A percentile compares a stretch with the other conserved stretches of the same genome.
These are phyloP conservation scores for Listronotus bonariensis DNA, from an alignment of 1,140 invertebrate genomes.

Conservation along the genomic window DNA sequence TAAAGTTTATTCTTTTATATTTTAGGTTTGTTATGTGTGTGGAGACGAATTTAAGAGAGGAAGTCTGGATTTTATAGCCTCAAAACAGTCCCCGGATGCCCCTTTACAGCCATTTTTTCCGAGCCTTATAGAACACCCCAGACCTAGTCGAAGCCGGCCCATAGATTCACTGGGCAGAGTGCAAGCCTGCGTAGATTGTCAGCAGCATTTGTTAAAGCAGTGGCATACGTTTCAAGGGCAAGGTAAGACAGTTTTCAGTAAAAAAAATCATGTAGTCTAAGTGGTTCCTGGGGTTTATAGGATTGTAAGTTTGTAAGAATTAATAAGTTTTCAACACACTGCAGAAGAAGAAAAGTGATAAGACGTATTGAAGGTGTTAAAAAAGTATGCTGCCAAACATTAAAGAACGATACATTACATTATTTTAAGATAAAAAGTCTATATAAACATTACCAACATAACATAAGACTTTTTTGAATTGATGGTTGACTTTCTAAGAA, in stretches of 20 bases:
- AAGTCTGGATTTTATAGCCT: slow-evolving; percentile 69
- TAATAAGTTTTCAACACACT: no score
- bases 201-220: slow-evolving; percentile 79
- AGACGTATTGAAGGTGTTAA: no score
- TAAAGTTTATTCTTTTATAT: slow-evolving; percentile 1
- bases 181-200: slow-evolving; percentile 77
- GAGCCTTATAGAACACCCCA: slow-evolving; percentile 80
- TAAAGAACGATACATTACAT: no score
- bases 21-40: slow-evolving; percentile 76
- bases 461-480: no score
- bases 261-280: slow-evolving; percentile 19
- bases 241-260: slow-evolving; percentile 12
- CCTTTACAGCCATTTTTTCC: slow-evolving; percentile 77
- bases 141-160: slow-evolving; percentile 78
- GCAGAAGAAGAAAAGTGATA: no score
- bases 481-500: no score
- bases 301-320: no score
- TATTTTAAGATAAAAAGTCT: no score
- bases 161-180: slow-evolving; percentile 83
- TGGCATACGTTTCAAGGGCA: slow-evolving; percentile 71
- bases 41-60: slow-evolving; percentile 84
- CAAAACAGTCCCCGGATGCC: slow-evolving; percentile 61
- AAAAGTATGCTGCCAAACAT: no score
- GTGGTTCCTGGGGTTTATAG: background rate
- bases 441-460: no score